Percentiles rank a stretch among this genome's conserved stretches.
Evolutionary conservation across 2,888 invertebrate genomes (phyloP).

Genomic region (Phyto melanocephala): DNA sequence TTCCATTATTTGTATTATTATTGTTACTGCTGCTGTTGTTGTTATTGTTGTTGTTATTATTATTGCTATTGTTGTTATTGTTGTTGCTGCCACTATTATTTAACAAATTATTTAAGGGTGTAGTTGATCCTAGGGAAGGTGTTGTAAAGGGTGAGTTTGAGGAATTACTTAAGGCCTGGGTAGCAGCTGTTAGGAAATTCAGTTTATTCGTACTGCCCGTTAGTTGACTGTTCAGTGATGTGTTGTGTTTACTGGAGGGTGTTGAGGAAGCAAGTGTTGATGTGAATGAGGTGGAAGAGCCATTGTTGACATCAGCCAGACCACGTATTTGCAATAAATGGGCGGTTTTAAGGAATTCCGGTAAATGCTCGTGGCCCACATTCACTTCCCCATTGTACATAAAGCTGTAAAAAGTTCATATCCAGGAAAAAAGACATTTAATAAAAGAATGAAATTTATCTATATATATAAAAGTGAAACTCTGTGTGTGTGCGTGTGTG

Average conservation of each 20-base stretch:
- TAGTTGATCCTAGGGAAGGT: slow-evolving; percentile 71
- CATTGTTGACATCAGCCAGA: slow-evolving; percentile 87
- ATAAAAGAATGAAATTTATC: too few species aligned
- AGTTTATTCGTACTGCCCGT: slow-evolving; percentile 66
- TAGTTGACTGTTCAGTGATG: slow-evolving; percentile 68
- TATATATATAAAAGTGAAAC: too few species aligned
- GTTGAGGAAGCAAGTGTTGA: slow-evolving; percentile 68
- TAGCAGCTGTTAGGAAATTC: slow-evolving; percentile 70
- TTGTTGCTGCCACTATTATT: slow-evolving; percentile 38
- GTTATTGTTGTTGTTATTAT: slow-evolving; percentile 57
- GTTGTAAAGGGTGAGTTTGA: slow-evolving; percentile 67
- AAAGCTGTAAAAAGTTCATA: slow-evolving; percentile 81
- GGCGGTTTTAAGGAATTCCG: slow-evolving; percentile 91
- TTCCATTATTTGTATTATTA: slow-evolving; percentile 63
- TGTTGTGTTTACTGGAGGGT: slow-evolving; percentile 68
- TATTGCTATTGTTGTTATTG: slow-evolving; percentile 60
- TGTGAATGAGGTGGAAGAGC: slow-evolving; percentile 67
- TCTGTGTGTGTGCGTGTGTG: too few species aligned
- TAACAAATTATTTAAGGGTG: slow-evolving; percentile 63
- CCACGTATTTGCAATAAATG: slow-evolving; percentile 93
- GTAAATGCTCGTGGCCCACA: slow-evolving; percentile 91
- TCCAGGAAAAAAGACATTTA: slow-evolving; percentile 9
- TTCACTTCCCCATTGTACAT: slow-evolving; percentile 96
- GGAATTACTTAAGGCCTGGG: slow-evolving; percentile 69
- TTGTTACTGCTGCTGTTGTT: slow-evolving; percentile 35